Evolutionary conservation across 2,888 invertebrate species (phyloP).

Genomic region (Rhaphigaster nebulosa): DNA sequence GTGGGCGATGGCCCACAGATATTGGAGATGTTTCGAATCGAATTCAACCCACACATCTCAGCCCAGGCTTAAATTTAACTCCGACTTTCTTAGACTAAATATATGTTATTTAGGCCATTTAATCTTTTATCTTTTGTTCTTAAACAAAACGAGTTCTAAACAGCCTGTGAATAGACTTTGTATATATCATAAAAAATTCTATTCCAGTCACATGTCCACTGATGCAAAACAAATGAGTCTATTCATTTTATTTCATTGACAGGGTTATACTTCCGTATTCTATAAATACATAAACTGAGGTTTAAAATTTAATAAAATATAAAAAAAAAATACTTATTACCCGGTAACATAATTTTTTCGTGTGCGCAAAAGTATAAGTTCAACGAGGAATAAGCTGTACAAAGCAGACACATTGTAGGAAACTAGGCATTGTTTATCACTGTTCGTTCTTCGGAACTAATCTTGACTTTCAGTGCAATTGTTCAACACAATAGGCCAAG

Average conservation of each 20-base stretch:
- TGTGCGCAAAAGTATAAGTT: neutral
- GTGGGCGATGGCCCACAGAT: neutral
- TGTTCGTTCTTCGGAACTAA: slow-evolving; percentile 18
- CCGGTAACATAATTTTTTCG: neutral
- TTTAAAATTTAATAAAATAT: neutral
- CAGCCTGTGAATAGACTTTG: neutral
- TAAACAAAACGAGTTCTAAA: neutral
- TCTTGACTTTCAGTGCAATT: slow-evolving; percentile 3
- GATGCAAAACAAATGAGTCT: no score
- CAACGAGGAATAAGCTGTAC: neutral
- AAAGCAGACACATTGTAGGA: neutral
- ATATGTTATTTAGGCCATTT: neutral
- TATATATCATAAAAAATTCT: neutral
- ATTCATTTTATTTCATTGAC: no score
- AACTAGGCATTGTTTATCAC: neutral
- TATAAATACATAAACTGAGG: no score
- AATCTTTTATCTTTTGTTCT: neutral
- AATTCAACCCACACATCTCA: neutral
- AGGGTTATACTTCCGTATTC: no score
- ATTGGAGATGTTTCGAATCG: neutral
- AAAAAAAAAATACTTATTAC: neutral
- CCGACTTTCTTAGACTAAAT: neutral
- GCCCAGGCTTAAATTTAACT: neutral
- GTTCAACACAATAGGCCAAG: slow-evolving; percentile 16
- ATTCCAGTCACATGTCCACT: neutral